Percentiles rank a stretch among this genome's conserved stretches.
These are phyloP conservation scores for Nudaria mundana DNA, from an alignment of 2,888 invertebrate genomes.

Conservation along the genomic window DNA sequence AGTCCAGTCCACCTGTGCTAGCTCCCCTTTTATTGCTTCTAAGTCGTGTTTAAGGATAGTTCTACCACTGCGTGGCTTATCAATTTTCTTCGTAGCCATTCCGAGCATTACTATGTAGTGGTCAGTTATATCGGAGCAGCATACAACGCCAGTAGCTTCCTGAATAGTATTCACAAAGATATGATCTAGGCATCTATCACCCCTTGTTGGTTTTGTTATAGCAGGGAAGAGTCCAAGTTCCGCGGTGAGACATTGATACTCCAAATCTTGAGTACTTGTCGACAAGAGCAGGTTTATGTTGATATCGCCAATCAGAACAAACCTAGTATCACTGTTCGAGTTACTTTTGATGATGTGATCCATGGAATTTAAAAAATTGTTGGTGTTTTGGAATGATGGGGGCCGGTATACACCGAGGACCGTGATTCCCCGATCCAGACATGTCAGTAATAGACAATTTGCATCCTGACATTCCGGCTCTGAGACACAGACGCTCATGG, in stretches of 20 bases:
- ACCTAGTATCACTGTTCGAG: neutral
- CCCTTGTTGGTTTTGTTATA: slow-evolving; percentile 12
- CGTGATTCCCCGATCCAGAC: neutral
- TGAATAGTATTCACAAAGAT: slow-evolving; percentile 3
- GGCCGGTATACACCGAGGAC: slow-evolving; percentile 16
- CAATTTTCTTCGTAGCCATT: no score
- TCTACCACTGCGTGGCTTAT: no score
- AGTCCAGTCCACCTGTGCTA: neutral
- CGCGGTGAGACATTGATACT: slow-evolving; percentile 12
- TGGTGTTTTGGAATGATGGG: slow-evolving; percentile 8
- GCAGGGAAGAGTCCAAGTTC: slow-evolving; percentile 8
- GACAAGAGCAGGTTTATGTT: slow-evolving; percentile 11
- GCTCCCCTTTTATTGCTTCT: neutral
- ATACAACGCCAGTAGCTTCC: slow-evolving; percentile 7
- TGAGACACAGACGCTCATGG: slow-evolving; percentile 4
- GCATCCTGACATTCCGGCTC: slow-evolving; percentile 14
- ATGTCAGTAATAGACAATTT: slow-evolving; percentile 11
- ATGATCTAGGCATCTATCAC: slow-evolving; percentile 15
- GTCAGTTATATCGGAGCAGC: slow-evolving; percentile 4
- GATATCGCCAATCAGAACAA: slow-evolving; percentile 19
- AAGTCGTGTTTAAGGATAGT: no score
- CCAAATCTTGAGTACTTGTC: neutral
- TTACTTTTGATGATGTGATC: neutral
- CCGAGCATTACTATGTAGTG: neutral
- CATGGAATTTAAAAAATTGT: slow-evolving; percentile 10